Conservation (phyloP, 2,888 invertebrate genomes). For the Platycnemis pennipes region DNA sequence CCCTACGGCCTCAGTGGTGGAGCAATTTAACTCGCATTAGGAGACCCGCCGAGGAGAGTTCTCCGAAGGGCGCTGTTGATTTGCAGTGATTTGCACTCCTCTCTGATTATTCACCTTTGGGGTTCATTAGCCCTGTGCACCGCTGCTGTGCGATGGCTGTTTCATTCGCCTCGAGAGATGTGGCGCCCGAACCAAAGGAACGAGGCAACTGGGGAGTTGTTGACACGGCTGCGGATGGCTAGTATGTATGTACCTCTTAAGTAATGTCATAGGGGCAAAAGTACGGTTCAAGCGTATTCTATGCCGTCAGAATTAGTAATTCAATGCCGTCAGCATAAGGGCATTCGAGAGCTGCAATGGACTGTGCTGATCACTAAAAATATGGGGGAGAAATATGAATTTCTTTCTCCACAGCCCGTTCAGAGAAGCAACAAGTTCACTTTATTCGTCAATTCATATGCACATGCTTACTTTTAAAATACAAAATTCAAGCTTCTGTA, state of each 20-base stretch:
- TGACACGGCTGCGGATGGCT: background rate
- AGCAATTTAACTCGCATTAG: conserved; percentile 35
- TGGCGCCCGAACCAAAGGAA: background rate
- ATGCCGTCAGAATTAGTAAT: too few relatives aligned
- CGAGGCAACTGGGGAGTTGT: background rate
- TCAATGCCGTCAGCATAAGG: background rate
- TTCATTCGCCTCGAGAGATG: background rate
- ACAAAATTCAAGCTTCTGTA: too few relatives aligned
- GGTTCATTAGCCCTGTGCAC: background rate
- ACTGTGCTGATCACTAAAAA: too few relatives aligned
- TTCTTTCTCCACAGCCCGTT: too few relatives aligned
- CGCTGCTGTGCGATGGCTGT: background rate
- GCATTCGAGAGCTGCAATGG: background rate
- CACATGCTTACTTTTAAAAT: too few relatives aligned
- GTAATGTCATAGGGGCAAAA: background rate
- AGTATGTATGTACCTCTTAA: background rate
- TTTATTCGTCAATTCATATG: too few relatives aligned
- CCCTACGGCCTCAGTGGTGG: background rate
- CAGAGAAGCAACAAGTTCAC: too few relatives aligned
- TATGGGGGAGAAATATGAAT: too few relatives aligned
- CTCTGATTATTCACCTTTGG: conserved; percentile 21
- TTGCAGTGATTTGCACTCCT: conserved; percentile 31
- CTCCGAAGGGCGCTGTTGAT: background rate
- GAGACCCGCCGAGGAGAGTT: background rate
- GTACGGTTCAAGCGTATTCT: background rate